Evolutionary conservation across 2,797 vertebrate species (phyloP).

Genomic region (Pseudopleuronectes americanus): DNA sequence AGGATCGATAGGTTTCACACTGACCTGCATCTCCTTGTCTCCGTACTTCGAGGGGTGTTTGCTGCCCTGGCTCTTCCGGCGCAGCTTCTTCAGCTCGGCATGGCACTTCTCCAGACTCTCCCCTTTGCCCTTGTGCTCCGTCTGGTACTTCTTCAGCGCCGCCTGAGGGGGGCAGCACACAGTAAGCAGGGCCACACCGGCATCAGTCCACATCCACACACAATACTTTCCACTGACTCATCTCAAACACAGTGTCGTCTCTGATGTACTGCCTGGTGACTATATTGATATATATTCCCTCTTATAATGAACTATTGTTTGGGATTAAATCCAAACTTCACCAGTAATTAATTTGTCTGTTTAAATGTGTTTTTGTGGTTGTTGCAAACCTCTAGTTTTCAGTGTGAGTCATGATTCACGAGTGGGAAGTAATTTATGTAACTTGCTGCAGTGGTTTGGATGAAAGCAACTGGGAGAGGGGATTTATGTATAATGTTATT

Average conservation of each 20-base stretch:
- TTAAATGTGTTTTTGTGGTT: not conserved
- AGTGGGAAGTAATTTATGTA: conserved; percentile 49
- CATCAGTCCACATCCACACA: not conserved
- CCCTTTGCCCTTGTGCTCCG: conserved; percentile 93
- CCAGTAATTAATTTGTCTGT: conserved; percentile 8
- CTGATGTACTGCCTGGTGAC: too few species aligned
- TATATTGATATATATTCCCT: too few species aligned
- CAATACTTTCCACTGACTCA: too few species aligned
- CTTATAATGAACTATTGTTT: not conserved
- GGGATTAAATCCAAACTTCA: conserved; percentile 16
- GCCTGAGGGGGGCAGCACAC: conserved; percentile 83
- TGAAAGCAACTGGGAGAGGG: conserved; percentile 2
- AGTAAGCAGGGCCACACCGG: conserved; percentile 27
- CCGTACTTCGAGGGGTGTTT: conserved; percentile 95
- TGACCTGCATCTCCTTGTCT: conserved; percentile 96
- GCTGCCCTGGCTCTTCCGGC: conserved; percentile 96
- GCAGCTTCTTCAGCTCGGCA: conserved; percentile 94
- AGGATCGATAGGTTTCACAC: conserved; percentile 4
- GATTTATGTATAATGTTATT: too few species aligned
- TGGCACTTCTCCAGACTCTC: conserved; percentile 96
- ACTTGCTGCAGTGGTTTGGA: conserved; percentile 56
- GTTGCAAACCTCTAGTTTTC: not conserved
- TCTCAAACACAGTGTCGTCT: too few species aligned
- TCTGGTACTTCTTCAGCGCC: conserved; percentile 97
- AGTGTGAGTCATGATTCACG: conserved; percentile 45